Evolutionary conservation across 2,113 vertebrate species (phyloP), one percentile per base, ranked within the genome.

Genomic region (Coracopsis vasa): DNA sequence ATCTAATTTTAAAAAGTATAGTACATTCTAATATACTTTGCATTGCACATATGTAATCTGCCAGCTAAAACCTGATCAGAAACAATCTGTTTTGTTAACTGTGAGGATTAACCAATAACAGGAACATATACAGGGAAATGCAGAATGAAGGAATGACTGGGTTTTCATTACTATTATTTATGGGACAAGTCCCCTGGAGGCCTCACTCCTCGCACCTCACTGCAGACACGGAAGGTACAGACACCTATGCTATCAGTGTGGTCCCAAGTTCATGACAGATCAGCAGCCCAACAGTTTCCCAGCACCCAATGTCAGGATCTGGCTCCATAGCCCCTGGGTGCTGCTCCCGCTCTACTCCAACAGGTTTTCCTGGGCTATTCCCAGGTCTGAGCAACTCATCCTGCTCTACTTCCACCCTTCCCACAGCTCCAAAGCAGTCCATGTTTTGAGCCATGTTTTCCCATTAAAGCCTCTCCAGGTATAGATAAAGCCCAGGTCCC

Each of bases 1-100:
- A 91, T 94, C 95, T 92, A 54, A 92, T 96, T 93, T 87, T 70
- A 74, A 96, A 44, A 92, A 96, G 80, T 87, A 83, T 69, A 50
- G 83, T 79, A 80, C 66, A 20, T 75, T 75, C 89, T 89, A 62
- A 92, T 73, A 79, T 48, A 82, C 66, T 86, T 80, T 87, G 80
- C 33, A 7, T 78, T 72, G 88, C 85, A 75, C 62, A 10, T 21
- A 31, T 82, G 53, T 56, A 44, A 91, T 78, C 94, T 71, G 48
- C 35, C 31, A 61, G 62, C 54, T 96, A 94, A 94, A 53, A 88
- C 54, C 88, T 64, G 35, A 88, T 93, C 91, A 94, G 79, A 88
- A 92, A 25, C 15, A 14, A 14, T 51, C 42, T 88, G 14, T 86
- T 92, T 65, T 53, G 69, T 90, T 95, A 96, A 88, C 94, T 31